These are phyloP conservation scores for Netelia fuscicornis DNA, from an alignment of 2,888 invertebrate genomes.

Conservation along the genomic window DNA sequence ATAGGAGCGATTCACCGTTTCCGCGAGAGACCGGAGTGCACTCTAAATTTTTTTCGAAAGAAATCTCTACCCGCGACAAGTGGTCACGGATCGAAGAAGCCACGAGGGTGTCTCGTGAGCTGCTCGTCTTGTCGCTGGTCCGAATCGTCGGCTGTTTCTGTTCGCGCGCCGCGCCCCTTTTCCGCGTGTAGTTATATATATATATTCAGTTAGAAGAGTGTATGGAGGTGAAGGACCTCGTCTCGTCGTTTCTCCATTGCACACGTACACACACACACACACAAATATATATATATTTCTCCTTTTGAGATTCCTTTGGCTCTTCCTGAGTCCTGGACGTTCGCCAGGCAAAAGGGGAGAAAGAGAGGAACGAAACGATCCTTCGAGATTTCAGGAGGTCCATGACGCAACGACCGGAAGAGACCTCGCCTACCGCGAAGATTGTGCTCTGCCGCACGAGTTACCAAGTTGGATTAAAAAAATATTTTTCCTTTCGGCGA, in stretches of 20 bases:
- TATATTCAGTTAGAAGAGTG: neutral
- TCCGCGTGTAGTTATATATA: neutral
- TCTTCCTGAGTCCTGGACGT: constrained; percentile 60
- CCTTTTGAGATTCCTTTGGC: constrained; percentile 32
- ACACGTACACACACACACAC: neutral
- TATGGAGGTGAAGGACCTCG: constrained; percentile 66
- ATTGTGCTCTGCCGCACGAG: constrained; percentile 49
- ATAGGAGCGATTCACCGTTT: constrained; percentile 46
- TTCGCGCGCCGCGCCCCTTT: constrained; percentile 20
- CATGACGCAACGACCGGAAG: constrained; percentile 65
- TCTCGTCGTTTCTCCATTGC: constrained; percentile 44
- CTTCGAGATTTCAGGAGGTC: constrained; percentile 60
- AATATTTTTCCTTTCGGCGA: neutral
- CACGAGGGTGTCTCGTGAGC: constrained; percentile 58
- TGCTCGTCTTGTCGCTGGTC: neutral
- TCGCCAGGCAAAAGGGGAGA: constrained; percentile 63
- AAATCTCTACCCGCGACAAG: constrained; percentile 64
- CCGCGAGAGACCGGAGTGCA: constrained; percentile 51
- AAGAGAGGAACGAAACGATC: constrained; percentile 24
- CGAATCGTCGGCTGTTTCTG: constrained; percentile 44
- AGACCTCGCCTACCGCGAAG: constrained; percentile 53
- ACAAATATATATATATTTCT: constrained; percentile 17
- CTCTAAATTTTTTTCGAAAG: constrained; percentile 66
- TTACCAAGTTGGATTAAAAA: constrained; percentile 54
- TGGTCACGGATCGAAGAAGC: constrained; percentile 66